These are phyloP conservation scores for Pristionchus maxplancki DNA, from an alignment of 2,888 invertebrate species.

Conservation along the genomic window DNA sequence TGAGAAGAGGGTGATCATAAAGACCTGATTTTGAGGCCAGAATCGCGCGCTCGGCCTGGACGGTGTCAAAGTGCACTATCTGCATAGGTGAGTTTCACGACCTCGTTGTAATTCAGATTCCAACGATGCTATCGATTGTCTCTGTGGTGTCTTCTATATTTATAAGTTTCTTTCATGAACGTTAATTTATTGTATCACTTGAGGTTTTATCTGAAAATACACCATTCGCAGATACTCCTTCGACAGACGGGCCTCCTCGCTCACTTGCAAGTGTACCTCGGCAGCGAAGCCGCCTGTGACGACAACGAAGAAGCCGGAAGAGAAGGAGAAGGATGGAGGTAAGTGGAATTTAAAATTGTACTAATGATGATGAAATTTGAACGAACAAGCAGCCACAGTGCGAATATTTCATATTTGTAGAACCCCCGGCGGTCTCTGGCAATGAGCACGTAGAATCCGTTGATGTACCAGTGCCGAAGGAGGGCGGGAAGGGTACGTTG, in stretches of 20 bases:
- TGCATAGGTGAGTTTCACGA: background rate
- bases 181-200: too few relatives aligned
- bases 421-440: background rate
- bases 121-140: too few relatives aligned
- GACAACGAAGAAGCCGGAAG: background rate
- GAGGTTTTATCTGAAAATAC: background rate
- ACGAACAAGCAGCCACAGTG: background rate
- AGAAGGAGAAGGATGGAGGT: background rate
- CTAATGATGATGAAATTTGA: background rate
- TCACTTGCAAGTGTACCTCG: slow-evolving; percentile 22
- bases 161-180: too few relatives aligned
- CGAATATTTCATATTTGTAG: background rate
- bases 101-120: too few relatives aligned
- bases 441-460: background rate
- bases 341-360: too few relatives aligned
- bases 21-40: background rate
- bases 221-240: background rate
- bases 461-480: background rate
- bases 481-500: background rate
- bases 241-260: background rate
- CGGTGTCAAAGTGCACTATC: background rate
- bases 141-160: too few relatives aligned
- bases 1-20: background rate
- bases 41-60: slow-evolving; percentile 20
- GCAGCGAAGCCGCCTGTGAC: slow-evolving; percentile 1